Evolutionary conservation across 2,888 invertebrate species (phyloP), one percentile per base, ranked within the genome.

Genomic region (Drosophila histrio): DNA sequence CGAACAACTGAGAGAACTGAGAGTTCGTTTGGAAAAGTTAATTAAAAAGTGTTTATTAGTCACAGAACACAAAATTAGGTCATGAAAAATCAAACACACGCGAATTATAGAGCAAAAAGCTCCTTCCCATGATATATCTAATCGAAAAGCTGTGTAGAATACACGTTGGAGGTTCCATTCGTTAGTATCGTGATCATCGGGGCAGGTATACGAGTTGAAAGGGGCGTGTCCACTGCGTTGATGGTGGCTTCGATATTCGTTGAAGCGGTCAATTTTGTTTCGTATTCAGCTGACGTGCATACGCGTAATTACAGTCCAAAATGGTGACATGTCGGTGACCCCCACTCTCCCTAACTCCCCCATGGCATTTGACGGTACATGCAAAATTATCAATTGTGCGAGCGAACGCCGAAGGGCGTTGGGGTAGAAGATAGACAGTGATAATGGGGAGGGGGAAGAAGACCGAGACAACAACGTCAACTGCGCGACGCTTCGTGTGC

Each of bases 371-470:
- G 24, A 11, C 24, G 9, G 17, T 38, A 58, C 64, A 74, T 76
- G 68, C 74, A 61, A 83, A 83, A 77, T 81, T 79, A 81, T 84
- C 84, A 84, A 86, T 83, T 86, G 84, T 73, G 58, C 49, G 63
- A 38, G 43, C 32, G 19, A 26, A 24, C 8, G 32, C 34, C 41
- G 26, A 24, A 9, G 38, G 43, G 34, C 39, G 13, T 30, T 47
- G 11, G 50, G 9, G 22, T 19, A 15, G n/a, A 15, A 7, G 4
- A 22, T 39, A 9, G 19, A 36, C 0, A 19, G 21, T 22, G 52
- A 24, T 6, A 46, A 1, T 46, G 47, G 22, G 22, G 8, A 4
- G 57, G 21, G 17, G 4, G 8, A 22, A n/a, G 8, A n/a, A 43
- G 17, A 26, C 9, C 0, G 44, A 13, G 34, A 63, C 60, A 26